Evolutionary conservation across 2,113 vertebrate genomes (phyloP), one percentile per base, ranked within the genome.

Genomic region (Podilymbus podiceps): DNA sequence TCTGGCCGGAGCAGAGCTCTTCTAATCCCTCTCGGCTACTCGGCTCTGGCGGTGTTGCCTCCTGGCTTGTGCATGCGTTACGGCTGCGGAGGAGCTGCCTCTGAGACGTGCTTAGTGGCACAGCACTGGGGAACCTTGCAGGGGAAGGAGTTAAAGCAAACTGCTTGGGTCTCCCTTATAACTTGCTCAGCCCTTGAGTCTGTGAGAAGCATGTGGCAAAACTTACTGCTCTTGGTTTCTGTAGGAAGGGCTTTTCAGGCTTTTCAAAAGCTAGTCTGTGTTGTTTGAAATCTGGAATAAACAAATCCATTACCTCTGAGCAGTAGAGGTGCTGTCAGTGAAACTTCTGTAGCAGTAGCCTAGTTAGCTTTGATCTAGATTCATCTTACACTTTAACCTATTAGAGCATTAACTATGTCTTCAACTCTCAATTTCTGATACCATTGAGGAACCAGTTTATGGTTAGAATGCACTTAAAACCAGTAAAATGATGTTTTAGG

Each of bases 11-110:
- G 52, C 27, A 64, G 74, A 79, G 35, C 22, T 85, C 52, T 11
- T 42, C 16, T 38, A 0, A 15, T 23, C 9, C 17, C 67, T 23
- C 49, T 64, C 0, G 0, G 44, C 38, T 38, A 38, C 38, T 38
- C 38, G 9, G 38, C 38, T 38, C 38, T 38, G 38, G 38, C 9
- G 38, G 38, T 27, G 19, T 33, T 82, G 20, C 6, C 12, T 91
- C 40, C 33, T 75, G 53, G 17, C 11, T 46, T 24, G 33, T 60
- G 30, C 14, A 1, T 53, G 55, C 42, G 19, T 66, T 77, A 6
- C 0, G 1, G 2, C 55, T 74, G 4, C 0, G 2, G 63, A 52
- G 50, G 49, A 95, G 24, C 49, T 76, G 35, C 33, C 35, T 35
- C 52, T 69, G 35, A 40, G 35, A 11, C 27, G 15, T 59, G 17